phyloP scores from a whole-genome alignment of 2,797 vertebrate genomes.

The Pipistrellus kuhlii region DNA sequence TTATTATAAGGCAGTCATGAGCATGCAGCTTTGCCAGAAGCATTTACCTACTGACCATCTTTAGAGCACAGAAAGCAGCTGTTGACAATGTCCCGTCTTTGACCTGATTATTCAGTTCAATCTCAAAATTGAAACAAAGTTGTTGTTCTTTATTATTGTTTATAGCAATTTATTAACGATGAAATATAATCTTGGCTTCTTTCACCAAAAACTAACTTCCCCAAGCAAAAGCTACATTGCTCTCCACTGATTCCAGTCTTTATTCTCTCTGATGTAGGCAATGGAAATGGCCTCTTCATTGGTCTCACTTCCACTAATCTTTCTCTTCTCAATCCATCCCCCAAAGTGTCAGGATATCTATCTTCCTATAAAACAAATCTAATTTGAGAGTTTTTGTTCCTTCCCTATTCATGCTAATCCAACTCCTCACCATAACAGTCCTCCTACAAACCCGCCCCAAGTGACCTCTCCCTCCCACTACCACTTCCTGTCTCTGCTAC shows the following conservation, averaged over 20 bases:
- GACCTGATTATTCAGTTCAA: background rate
- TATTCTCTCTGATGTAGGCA: background rate
- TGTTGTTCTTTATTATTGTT: background rate
- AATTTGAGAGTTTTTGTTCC: background rate
- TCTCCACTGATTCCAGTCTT: background rate
- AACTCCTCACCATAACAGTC: background rate
- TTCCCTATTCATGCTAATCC: background rate
- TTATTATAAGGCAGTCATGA: background rate
- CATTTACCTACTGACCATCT: background rate
- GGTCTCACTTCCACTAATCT: background rate
- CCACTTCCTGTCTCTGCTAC: background rate
- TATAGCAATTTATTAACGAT: conserved; percentile 2
- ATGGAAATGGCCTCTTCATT: background rate
- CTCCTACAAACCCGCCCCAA: background rate
- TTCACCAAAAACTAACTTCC: conserved; percentile 16
- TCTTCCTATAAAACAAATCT: background rate
- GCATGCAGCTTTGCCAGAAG: background rate
- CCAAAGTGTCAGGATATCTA: background rate
- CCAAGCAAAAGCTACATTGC: background rate
- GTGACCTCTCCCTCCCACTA: background rate
- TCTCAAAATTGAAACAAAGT: background rate
- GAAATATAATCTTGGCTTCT: background rate
- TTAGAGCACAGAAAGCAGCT: background rate
- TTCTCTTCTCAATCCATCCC: background rate
- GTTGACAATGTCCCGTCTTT: background rate